Conservation (phyloP, 2,797 vertebrate species). For the Gymnodraco acuticeps region DNA sequence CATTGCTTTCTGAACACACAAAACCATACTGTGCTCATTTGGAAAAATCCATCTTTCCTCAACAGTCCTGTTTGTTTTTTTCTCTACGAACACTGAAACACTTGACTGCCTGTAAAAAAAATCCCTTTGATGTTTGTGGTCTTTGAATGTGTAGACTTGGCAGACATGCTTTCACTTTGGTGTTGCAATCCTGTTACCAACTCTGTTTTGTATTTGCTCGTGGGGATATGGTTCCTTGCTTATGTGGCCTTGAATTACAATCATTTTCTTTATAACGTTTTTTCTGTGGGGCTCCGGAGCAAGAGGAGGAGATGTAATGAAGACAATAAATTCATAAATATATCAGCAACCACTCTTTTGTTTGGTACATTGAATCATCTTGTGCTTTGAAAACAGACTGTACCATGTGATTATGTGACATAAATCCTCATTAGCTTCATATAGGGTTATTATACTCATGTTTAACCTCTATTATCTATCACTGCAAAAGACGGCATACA, state of each 20-base stretch:
- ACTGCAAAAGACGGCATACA: conserved; percentile 16
- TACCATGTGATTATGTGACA: conserved; percentile 13
- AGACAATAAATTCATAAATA: conserved; percentile 77
- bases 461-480: conserved; percentile 38
- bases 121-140: conserved; percentile 77
- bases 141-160: conserved; percentile 80
- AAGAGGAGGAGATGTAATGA: conserved; percentile 61
- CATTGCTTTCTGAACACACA: conserved; percentile 49
- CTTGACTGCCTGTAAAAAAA: conserved; percentile 71
- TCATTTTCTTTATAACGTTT: conserved; percentile 65
- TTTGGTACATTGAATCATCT: conserved; percentile 39
- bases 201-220: conserved; percentile 80
- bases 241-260: conserved; percentile 84
- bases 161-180: conserved; percentile 77
- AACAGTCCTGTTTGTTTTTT: conserved; percentile 62
- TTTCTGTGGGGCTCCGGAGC: conserved; percentile 56
- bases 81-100: conserved; percentile 68
- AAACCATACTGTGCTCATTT: conserved; percentile 35
- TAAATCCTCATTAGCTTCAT: conserved; percentile 26
- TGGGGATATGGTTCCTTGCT: conserved; percentile 79
- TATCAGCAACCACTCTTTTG: conserved; percentile 55
- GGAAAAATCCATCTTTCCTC: conserved; percentile 57
- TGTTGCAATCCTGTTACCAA: conserved; percentile 81
- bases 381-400: background rate
- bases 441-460: conserved; percentile 6